A percentile compares a stretch with the other conserved stretches of the same genome.
Evolutionary conservation across 2,888 invertebrate species (phyloP).

Genomic region (Brenthis ino): DNA sequence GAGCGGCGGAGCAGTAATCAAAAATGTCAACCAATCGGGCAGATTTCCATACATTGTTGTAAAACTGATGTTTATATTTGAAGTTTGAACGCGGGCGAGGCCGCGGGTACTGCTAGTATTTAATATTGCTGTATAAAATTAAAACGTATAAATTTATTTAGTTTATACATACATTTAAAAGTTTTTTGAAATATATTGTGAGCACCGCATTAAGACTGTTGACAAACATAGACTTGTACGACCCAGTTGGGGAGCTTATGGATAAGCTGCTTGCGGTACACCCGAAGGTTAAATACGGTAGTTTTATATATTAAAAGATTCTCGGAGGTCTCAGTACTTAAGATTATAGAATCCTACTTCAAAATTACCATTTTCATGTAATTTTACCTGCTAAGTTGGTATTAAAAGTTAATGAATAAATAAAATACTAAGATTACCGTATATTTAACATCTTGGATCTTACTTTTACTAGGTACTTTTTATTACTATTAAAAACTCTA

Average conservation of each 20-base stretch:
- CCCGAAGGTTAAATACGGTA: conserved; percentile 27
- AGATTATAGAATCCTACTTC: conserved; percentile 1
- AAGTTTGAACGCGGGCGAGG: too few species aligned
- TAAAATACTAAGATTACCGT: too few species aligned
- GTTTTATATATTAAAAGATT: conserved; percentile 24
- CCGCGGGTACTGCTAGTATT: not conserved
- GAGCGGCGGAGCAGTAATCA: too few species aligned
- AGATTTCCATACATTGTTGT: too few species aligned
- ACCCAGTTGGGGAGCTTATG: conserved; percentile 21
- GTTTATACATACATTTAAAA: not conserved
- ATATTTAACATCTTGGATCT: too few species aligned
- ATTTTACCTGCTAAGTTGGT: not conserved
- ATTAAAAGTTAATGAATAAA: too few species aligned
- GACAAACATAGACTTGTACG: conserved; percentile 22
- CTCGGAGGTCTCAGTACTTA: conserved; percentile 3
- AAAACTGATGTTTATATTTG: too few species aligned
- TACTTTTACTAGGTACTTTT: too few species aligned
- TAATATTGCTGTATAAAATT: not conserved
- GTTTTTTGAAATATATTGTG: conserved; percentile 20
- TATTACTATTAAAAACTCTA: too few species aligned
- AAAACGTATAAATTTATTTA: too few species aligned
- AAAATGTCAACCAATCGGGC: too few species aligned
- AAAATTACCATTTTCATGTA: not conserved
- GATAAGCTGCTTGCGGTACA: conserved; percentile 27
- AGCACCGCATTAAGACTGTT: conserved; percentile 24